Conservation (phyloP, 2,113 vertebrate species). For the Numenius arquata region DNA sequence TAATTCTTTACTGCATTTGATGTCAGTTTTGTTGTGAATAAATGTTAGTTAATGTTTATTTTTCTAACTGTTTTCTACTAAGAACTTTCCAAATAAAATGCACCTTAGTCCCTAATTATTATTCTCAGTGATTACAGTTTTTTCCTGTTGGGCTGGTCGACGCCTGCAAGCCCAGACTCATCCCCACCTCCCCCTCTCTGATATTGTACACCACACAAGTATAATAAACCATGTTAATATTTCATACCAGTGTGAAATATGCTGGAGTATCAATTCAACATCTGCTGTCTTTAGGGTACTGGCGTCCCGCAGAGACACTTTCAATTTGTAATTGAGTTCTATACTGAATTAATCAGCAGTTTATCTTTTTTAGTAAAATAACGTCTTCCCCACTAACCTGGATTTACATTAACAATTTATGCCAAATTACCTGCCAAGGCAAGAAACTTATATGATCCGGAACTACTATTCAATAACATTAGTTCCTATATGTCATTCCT, state of each 20-base stretch:
- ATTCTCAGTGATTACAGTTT: neutral
- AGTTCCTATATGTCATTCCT: conserved; percentile 52
- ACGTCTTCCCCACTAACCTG: conserved; percentile 82
- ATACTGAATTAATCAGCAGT: conserved; percentile 99
- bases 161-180: neutral
- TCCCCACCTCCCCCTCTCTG: conserved; percentile 59
- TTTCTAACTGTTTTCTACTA: conserved; percentile 61
- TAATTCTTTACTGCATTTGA: neutral
- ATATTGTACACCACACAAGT: conserved; percentile 72
- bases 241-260: conserved; percentile 94
- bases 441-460: conserved; percentile 62
- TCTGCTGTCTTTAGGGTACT: conserved; percentile 88
- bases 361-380: conserved; percentile 96
- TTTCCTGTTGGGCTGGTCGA: neutral
- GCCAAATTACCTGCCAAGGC: conserved; percentile 80
- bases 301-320: conserved; percentile 87
- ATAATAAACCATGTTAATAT: conserved; percentile 93
- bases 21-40: neutral
- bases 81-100: conserved; percentile 9
- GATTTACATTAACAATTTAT: conserved; percentile 86
- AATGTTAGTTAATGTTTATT: conserved; percentile 24
- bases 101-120: conserved; percentile 6
- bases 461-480: conserved; percentile 37
- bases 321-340: conserved; percentile 98
- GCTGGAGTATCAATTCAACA: conserved; percentile 92